A percentile compares a stretch with the other conserved stretches of the same genome.
These are phyloP conservation scores for Cynaeus angustus DNA, from an alignment of 2,888 invertebrate genomes.

Conservation along the genomic window DNA sequence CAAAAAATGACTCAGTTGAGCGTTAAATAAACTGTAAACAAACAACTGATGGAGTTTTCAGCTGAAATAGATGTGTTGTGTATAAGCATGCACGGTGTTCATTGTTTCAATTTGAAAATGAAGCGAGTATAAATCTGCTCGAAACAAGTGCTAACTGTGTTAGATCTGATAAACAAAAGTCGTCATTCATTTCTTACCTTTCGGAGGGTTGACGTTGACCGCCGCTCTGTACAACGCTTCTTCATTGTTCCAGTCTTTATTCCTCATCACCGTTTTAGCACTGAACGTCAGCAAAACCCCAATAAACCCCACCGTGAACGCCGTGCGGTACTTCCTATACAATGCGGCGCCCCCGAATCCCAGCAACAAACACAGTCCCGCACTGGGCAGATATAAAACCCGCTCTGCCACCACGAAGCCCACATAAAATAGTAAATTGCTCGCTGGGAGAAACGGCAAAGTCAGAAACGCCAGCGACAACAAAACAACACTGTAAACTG, in stretches of 20 bases:
- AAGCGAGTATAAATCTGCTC: constrained; percentile 3
- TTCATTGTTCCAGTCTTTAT: constrained; percentile 94
- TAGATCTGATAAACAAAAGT: too few relatives aligned
- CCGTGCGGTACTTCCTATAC: constrained; percentile 68
- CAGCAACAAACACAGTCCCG: constrained; percentile 93
- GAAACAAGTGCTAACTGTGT: too few relatives aligned
- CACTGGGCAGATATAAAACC: constrained; percentile 95
- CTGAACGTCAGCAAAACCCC: constrained; percentile 81
- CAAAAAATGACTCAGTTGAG: constrained; percentile 4
- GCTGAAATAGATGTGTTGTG: neutral
- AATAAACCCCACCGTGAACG: constrained; percentile 73
- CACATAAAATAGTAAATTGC: constrained; percentile 97
- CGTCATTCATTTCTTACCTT: constrained; percentile 92
- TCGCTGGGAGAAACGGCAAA: constrained; percentile 95
- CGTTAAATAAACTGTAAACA: constrained; percentile 15
- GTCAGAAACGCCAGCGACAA: constrained; percentile 85
- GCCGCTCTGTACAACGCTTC: constrained; percentile 95
- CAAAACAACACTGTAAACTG: constrained; percentile 59
- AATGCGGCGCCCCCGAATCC: constrained; percentile 81
- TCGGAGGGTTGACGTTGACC: constrained; percentile 95
- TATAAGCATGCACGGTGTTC: neutral
- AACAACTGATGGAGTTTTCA: neutral
- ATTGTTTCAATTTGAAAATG: neutral
- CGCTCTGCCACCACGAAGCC: constrained; percentile 99
- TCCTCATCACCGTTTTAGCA: constrained; percentile 85